phyloP scores from a whole-genome alignment of 2,113 vertebrate genomes.

The Porphyrio hochstetteri region DNA sequence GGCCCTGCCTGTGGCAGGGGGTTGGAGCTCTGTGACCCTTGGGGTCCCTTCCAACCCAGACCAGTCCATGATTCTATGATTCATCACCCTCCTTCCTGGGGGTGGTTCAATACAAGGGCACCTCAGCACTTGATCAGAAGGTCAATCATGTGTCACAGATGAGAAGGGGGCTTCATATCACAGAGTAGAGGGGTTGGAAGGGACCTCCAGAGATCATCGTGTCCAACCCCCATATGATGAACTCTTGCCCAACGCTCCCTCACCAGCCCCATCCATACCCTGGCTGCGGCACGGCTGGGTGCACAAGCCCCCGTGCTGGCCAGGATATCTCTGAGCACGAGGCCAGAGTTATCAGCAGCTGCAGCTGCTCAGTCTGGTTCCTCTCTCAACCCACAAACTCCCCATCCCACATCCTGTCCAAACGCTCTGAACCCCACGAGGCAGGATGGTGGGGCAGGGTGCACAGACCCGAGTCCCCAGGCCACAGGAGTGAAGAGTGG shows the following conservation, averaged over 20 bases:
- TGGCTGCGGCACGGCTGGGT: accelerated
- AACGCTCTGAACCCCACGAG: accelerated
- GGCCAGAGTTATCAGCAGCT: background rate
- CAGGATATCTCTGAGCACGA: background rate
- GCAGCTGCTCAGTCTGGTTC: background rate
- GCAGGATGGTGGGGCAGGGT: background rate
- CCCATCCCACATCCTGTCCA: background rate
- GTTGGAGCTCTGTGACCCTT: too few species aligned
- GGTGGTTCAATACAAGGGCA: accelerated
- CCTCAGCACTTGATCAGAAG: accelerated
- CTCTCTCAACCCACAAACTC: background rate
- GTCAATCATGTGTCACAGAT: accelerated
- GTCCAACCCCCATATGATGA: background rate
- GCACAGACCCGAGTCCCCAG: background rate
- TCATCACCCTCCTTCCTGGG: background rate
- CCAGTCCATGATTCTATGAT: too few species aligned
- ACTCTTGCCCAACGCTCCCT: accelerated
- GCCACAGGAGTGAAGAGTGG: background rate
- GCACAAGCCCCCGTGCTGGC: background rate
- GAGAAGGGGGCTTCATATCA: background rate
- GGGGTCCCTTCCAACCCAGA: too few species aligned
- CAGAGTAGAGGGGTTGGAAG: too few species aligned
- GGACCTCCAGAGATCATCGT: too few species aligned
- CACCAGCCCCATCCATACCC: background rate
- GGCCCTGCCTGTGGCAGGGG: too few species aligned